Conservation (phyloP, 2,113 vertebrate genomes). For the Gopherus evgoodei region DNA sequence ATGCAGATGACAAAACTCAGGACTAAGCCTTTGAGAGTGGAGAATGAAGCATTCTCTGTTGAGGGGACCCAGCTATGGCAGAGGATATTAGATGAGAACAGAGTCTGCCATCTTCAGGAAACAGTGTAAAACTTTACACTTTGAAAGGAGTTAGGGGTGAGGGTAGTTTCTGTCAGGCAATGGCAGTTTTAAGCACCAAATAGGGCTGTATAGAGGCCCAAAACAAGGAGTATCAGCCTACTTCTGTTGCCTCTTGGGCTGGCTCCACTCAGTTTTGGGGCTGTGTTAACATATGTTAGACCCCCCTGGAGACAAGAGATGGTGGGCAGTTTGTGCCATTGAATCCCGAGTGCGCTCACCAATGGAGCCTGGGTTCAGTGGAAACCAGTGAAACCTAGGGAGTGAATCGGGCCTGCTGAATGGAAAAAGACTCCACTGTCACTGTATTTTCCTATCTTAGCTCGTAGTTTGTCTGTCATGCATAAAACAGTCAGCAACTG, state of each 20-base stretch:
- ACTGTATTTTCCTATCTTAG: slow-evolving; percentile 34
- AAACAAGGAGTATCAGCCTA: background rate
- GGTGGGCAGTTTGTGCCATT: background rate
- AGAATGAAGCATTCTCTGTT: background rate
- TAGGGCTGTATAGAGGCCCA: background rate
- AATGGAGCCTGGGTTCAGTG: background rate
- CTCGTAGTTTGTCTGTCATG: background rate
- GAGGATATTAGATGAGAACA: background rate
- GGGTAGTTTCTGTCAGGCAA: background rate
- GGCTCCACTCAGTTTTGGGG: background rate
- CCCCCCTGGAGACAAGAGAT: background rate
- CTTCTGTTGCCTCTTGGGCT: background rate
- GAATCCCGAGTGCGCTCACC: background rate
- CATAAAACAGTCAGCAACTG: slow-evolving; percentile 51
- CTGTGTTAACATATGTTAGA: background rate
- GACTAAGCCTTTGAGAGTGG: background rate
- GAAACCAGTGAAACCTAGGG: background rate
- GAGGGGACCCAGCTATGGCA: background rate
- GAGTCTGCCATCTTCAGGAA: background rate
- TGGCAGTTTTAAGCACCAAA: background rate
- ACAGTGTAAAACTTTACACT: background rate
- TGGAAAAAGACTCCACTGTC: slow-evolving; percentile 21
- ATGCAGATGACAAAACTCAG: background rate
- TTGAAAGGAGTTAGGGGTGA: background rate
- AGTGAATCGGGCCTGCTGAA: slow-evolving; percentile 14